Evolutionary conservation across 2,113 vertebrate genomes (phyloP).

Genomic region (Oriolus oriolus): DNA sequence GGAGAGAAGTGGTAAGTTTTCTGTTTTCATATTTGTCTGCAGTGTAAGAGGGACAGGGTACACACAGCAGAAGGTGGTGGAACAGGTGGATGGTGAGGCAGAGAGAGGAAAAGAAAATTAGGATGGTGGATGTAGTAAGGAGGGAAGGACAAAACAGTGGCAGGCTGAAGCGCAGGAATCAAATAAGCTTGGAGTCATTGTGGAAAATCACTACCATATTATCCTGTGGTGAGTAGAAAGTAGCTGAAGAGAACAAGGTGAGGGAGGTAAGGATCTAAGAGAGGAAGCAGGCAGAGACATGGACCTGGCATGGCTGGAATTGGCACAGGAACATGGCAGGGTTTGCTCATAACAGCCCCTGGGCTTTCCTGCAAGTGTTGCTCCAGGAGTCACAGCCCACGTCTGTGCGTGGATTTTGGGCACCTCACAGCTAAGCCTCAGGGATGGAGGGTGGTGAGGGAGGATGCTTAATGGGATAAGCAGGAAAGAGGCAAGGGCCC

Average conservation of each 20-base stretch:
- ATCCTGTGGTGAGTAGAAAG: not conserved
- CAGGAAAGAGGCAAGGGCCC: not conserved
- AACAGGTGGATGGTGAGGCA: not conserved
- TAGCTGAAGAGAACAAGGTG: not conserved
- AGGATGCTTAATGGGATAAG: not conserved
- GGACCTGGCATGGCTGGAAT: not conserved
- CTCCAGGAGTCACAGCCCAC: not conserved
- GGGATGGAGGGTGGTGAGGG: not conserved
- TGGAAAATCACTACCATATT: not conserved
- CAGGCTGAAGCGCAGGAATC: not conserved
- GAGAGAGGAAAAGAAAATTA: not conserved
- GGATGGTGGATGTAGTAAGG: not conserved
- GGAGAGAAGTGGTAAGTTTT: not conserved
- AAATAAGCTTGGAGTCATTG: not conserved
- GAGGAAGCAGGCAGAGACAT: not conserved
- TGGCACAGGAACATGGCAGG: not conserved
- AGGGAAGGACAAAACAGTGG: not conserved
- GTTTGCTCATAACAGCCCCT: not conserved
- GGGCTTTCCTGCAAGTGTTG: not conserved
- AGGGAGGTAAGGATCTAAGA: not conserved
- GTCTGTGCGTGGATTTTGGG: not conserved
- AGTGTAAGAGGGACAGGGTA: not conserved
- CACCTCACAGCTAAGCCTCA: not conserved
- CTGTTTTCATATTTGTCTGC: not conserved
- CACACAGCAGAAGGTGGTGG: not conserved